A percentile compares a stretch with the other conserved stretches of the same genome.
Evolutionary conservation across 2,113 vertebrate species (phyloP).

Genomic region (Maylandia zebra): DNA sequence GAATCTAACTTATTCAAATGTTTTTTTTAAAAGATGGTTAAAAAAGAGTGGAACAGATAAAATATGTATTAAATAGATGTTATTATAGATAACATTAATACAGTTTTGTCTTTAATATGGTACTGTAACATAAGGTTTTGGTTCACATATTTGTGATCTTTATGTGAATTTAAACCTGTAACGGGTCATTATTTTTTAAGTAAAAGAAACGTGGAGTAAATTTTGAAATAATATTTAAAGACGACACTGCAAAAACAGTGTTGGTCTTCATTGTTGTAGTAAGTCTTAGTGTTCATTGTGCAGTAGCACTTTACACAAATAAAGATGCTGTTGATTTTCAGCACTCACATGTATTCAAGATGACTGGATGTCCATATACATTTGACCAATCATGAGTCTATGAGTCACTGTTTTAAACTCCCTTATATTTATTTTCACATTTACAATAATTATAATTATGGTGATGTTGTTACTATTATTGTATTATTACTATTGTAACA

Average conservation of each 20-base stretch:
- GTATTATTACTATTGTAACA: not conserved
- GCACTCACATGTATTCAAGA: not conserved
- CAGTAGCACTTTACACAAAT: not conserved
- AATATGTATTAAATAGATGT: not conserved
- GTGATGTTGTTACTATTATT: not conserved
- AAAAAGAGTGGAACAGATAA: not conserved
- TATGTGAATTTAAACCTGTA: not conserved
- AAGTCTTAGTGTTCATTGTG: not conserved
- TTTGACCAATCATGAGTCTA: not conserved
- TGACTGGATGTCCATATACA: not conserved
- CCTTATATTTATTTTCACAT: not conserved
- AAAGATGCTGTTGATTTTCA: not conserved
- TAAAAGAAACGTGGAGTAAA: not conserved
- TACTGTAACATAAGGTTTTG: not conserved
- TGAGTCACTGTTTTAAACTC: not conserved
- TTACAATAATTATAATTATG: not conserved
- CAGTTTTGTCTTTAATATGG: not conserved
- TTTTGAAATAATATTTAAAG: not conserved
- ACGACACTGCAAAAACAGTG: not conserved
- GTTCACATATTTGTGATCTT: not conserved
- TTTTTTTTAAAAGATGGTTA: not conserved
- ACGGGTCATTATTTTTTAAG: not conserved
- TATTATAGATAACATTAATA: not conserved
- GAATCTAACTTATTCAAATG: not conserved
- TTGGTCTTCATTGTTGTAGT: not conserved